Evolutionary conservation across 2,797 vertebrate species (phyloP).

Genomic region (Sebastes iracundus): DNA sequence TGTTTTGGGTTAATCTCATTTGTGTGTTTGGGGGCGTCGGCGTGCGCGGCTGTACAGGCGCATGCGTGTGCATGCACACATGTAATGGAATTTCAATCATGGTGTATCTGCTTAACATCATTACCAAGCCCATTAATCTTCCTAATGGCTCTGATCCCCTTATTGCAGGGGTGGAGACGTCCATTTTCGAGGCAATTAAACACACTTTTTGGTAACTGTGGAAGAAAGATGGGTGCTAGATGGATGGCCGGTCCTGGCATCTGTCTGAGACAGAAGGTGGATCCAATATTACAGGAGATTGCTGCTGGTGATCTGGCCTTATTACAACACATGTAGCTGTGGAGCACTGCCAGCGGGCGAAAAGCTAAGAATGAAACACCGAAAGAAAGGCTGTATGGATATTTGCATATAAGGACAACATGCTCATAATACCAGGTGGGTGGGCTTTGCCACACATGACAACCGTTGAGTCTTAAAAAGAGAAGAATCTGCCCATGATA

Average conservation of each 20-base stretch:
- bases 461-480: background rate
- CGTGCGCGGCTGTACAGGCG: background rate
- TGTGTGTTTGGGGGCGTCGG: constrained; percentile 6
- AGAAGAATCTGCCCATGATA: background rate
- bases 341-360: constrained; percentile 24
- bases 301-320: constrained; percentile 34
- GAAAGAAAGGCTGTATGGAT: constrained; percentile 12
- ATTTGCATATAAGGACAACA: constrained; percentile 4
- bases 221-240: constrained; percentile 35
- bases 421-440: constrained; percentile 14
- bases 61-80: constrained; percentile 22
- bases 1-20: constrained; percentile 73
- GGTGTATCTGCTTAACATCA: constrained; percentile 81
- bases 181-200: constrained; percentile 81
- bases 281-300: constrained; percentile 17
- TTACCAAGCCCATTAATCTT: constrained; percentile 82
- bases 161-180: constrained; percentile 79
- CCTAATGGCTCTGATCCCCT: constrained; percentile 77
- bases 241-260: constrained; percentile 37
- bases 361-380: constrained; percentile 12
- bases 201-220: constrained; percentile 61
- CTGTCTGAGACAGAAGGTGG: constrained; percentile 48
- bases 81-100: constrained; percentile 78
- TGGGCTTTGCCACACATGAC: background rate
- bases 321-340: constrained; percentile 30